Conservation (phyloP, 2,888 invertebrate genomes). For the Latheticus oryzae region DNA sequence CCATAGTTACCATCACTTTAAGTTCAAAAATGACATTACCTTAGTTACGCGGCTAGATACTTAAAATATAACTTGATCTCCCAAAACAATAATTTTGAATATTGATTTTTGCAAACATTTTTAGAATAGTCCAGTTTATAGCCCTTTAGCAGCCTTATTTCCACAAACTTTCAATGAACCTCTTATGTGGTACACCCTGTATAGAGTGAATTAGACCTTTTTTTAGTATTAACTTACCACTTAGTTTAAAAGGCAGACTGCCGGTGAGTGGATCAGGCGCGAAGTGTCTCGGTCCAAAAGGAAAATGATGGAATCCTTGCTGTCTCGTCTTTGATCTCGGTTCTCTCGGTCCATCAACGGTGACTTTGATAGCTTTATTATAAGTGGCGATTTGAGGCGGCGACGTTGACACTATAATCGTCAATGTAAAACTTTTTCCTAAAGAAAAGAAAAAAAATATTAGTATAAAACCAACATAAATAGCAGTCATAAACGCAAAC, state of each 20-base stretch:
- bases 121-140: too few relatives aligned
- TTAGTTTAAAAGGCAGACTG: slow-evolving; percentile 84
- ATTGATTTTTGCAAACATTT: too few relatives aligned
- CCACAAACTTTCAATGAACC: too few relatives aligned
- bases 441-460: slow-evolving; percentile 56
- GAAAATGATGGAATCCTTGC: slow-evolving; percentile 90
- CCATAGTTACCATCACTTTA: too few relatives aligned
- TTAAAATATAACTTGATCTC: too few relatives aligned
- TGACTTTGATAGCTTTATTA: slow-evolving; percentile 98
- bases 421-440: slow-evolving; percentile 98
- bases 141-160: too few relatives aligned
- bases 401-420: slow-evolving; percentile 92
- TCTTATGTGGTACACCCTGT: too few relatives aligned
- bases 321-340: slow-evolving; percentile 93
- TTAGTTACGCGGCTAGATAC: too few relatives aligned
- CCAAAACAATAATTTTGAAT: too few relatives aligned
- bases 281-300: slow-evolving; percentile 86
- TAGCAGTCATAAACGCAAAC: slow-evolving; percentile 37
- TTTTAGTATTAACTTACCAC: slow-evolving; percentile 82
- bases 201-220: too few relatives aligned
- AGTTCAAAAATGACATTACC: too few relatives aligned
- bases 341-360: slow-evolving; percentile 98
- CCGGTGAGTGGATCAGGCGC: slow-evolving; percentile 84
- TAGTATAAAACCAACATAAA: slow-evolving; percentile 34
- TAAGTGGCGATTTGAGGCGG: slow-evolving; percentile 98